These are phyloP conservation scores for Caenorhabditis brenneri DNA, from an alignment of 1,140 invertebrate genomes.

Conservation along the genomic window DNA sequence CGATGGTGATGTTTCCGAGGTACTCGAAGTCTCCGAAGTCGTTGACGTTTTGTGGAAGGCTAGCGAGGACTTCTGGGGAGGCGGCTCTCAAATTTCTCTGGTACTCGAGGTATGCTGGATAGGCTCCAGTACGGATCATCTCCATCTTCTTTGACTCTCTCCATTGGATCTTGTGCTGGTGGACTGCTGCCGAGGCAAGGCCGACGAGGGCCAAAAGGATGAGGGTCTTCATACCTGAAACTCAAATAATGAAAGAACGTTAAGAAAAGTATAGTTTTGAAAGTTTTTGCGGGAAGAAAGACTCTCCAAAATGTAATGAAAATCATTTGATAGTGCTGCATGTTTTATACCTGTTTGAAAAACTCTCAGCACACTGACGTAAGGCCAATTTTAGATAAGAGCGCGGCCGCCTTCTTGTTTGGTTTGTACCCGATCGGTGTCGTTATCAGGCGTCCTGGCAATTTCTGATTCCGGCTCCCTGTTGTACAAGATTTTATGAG, in stretches of 20 bases:
- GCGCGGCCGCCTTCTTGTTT: not conserved
- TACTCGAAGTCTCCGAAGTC: conserved; percentile 62
- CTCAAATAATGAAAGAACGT: not conserved
- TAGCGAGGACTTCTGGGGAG: conserved; percentile 7
- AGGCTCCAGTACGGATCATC: conserved; percentile 19
- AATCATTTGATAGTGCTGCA: not conserved
- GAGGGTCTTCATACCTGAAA: conserved; percentile 33
- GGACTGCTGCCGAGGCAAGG: conserved; percentile 36
- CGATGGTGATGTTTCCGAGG: conserved; percentile 62
- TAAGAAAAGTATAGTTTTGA: not conserved
- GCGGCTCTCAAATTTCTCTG: conserved; percentile 18
- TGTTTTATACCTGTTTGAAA: conserved; percentile 26
- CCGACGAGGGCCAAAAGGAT: conserved; percentile 37
- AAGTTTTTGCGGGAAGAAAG: not conserved
- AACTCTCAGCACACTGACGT: conserved; percentile 36
- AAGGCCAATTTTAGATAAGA: conserved; percentile 1
- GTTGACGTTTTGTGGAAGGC: conserved; percentile 34
- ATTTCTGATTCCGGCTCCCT: conserved; percentile 11
- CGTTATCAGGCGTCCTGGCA: too few relatives aligned
- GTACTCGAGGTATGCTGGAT: conserved; percentile 29
- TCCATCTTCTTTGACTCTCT: conserved; percentile 10
- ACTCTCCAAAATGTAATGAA: not conserved
- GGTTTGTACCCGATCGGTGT: conserved; percentile 37
- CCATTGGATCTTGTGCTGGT: conserved; percentile 45
- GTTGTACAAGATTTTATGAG: conserved; percentile 20